phyloP scores from a whole-genome alignment of 1,140 invertebrate species.

The Drosophila kohkoa region DNA sequence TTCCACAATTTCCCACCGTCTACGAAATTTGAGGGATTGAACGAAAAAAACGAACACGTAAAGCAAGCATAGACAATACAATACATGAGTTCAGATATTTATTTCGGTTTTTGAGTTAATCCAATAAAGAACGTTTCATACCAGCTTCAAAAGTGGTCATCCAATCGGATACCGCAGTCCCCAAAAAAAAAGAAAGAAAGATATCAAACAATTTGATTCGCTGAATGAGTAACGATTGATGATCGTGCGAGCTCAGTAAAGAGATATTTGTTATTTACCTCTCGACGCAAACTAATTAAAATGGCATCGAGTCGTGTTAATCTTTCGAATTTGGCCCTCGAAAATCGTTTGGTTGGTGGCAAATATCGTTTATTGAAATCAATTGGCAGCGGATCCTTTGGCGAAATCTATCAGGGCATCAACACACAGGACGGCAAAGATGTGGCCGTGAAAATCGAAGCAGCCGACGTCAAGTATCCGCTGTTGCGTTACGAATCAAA shows the following conservation, averaged over 20 bases:
- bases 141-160: conserved; percentile 17
- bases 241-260: conserved; percentile 1
- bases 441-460: conserved; percentile 99
- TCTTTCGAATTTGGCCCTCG: conserved; percentile 43
- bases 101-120: conserved; percentile 38
- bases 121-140: conserved; percentile 23
- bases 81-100: conserved; percentile 20
- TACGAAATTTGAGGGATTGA: not conserved
- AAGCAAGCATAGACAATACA: conserved; percentile 25
- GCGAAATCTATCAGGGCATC: conserved; percentile 98
- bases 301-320: conserved; percentile 16
- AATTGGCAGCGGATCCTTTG: conserved; percentile 99
- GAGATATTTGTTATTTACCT: not conserved
- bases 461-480: conserved; percentile 98
- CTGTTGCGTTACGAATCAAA: conserved; percentile 99
- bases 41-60: not conserved
- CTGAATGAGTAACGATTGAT: conserved; percentile 26
- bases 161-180: conserved; percentile 10
- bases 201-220: not conserved
- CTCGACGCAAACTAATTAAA: not conserved
- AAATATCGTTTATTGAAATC: conserved; percentile 98
- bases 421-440: conserved; percentile 98
- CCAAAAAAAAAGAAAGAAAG: not conserved
- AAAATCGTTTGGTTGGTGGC: conserved; percentile 90
- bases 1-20: too few relatives aligned